Base-by-base conservation (phyloP, 2,797 vertebrate species). In the Hylomyscus alleni region DNA sequence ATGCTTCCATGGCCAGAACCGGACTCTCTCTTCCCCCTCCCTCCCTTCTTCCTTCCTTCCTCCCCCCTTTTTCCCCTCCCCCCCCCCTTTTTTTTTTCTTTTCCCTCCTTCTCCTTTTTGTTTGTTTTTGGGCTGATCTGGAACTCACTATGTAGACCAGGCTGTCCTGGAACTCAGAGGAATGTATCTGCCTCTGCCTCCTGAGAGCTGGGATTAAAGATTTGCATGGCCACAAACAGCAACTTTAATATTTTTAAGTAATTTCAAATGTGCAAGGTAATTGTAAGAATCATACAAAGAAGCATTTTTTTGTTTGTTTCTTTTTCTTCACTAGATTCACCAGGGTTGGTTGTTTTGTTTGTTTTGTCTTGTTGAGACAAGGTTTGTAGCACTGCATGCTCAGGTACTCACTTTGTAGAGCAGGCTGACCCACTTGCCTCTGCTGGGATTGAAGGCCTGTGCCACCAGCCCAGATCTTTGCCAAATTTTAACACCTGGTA, bases 191-290 rank as follows among this genome's bases (percentile, higher is more conserved):
- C n/a, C 65, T 69, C n/a, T 56, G 67, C 6, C 50, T 40, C 44
- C 47, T 20, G 12, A 86, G 62, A 50, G 62, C 44, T 67, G 20
- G 82, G 20, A 67, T 52, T 50, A n/a, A 67, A 50, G 12, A 37
- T 37, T n/a, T 86, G 34, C 50, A n/a, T 4, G 20, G 1, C 62
- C 31, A 86, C 47, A n/a, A 2, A 26, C 37, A 84, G 58, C n/a
- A 81, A 69, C 24, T 40, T 67, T 50, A 60, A 82, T 50, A 87
- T 56, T 76, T 91, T 76, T 60, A 90, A 87, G 22, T 72, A 93
- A 95, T 93, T 81, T 60, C 81, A 81, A 90, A 44, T 58, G 76
- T 84, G 34, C 75, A 81, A n/a, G 77, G 50, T 17, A 47, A 34
- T 37, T 90, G 31, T 60, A 40, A 89, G 60, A 78, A 84, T 84